A percentile compares a stretch with the other conserved stretches of the same genome.
phyloP scores from a whole-genome alignment of 2,888 invertebrate species.

The Eurytoma californica region DNA sequence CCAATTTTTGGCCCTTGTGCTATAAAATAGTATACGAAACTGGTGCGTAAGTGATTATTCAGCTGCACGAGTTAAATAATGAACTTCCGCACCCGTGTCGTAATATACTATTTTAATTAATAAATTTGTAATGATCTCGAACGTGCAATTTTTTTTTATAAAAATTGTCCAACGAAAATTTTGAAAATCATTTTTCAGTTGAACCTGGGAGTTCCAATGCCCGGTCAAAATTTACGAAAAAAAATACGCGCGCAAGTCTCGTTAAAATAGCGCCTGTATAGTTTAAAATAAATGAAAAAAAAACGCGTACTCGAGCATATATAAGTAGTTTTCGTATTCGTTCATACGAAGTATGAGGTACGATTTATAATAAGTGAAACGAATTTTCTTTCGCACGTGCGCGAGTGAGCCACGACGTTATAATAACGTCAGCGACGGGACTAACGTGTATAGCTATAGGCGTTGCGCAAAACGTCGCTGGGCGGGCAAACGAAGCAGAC shows the following conservation, averaged over 20 bases:
- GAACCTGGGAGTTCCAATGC: slow-evolving; percentile 47
- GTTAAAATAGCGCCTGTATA: slow-evolving; percentile 59
- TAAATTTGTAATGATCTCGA: no score
- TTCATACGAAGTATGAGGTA: slow-evolving; percentile 64
- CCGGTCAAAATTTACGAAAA: slow-evolving; percentile 42
- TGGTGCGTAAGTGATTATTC: no score
- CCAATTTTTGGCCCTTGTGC: no score
- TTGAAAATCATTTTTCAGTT: slow-evolving; percentile 4
- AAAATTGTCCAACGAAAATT: neutral
- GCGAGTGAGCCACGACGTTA: slow-evolving; percentile 1
- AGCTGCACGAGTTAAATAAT: no score
- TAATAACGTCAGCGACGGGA: neutral
- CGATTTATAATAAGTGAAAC: slow-evolving; percentile 41
- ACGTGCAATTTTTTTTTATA: neutral
- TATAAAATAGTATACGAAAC: no score
- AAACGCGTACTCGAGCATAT: slow-evolving; percentile 41
- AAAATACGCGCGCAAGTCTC: slow-evolving; percentile 56
- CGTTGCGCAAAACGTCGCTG: slow-evolving; percentile 18
- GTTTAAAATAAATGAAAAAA: slow-evolving; percentile 51
- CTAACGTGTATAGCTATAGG: neutral
- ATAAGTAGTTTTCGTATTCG: slow-evolving; percentile 69
- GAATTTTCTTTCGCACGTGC: slow-evolving; percentile 45
- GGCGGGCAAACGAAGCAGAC: neutral
- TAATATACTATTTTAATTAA: no score
- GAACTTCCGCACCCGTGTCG: no score